A percentile compares a stretch with the other conserved stretches of the same genome.
Evolutionary conservation across 2,113 vertebrate species (phyloP).

Genomic region (Neoarius graeffei): DNA sequence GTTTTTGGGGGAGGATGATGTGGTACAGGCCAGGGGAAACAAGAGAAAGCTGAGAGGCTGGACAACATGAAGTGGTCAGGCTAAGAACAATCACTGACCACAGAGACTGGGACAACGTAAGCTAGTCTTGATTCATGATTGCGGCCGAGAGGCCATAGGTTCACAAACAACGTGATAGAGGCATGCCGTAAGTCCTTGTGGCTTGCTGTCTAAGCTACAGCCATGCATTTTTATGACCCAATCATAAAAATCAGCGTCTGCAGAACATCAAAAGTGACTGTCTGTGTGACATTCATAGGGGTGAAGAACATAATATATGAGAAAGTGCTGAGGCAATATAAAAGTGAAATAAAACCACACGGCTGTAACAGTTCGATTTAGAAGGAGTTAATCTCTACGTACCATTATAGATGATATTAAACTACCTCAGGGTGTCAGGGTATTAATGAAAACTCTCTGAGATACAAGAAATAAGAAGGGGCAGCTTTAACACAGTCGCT

Average conservation of each 20-base stretch:
- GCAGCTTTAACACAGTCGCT: constrained; percentile 44
- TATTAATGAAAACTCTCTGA: constrained; percentile 5
- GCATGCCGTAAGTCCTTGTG: constrained; percentile 31
- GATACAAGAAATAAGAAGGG: constrained; percentile 43
- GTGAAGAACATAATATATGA: constrained; percentile 6
- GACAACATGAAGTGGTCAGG: constrained; percentile 35
- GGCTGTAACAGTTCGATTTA: constrained; percentile 34
- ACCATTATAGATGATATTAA: constrained; percentile 24
- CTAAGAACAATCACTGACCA: constrained; percentile 46
- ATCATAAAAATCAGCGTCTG: constrained; percentile 17
- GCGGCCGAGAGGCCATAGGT: constrained; percentile 37
- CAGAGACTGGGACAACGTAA: constrained; percentile 42
- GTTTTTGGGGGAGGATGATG: constrained; percentile 65
- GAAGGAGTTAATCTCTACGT: constrained; percentile 19
- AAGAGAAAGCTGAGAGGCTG: constrained; percentile 29
- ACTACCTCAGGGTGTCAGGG: constrained; percentile 10
- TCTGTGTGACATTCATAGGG: constrained; percentile 29
- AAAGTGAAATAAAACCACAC: constrained; percentile 34
- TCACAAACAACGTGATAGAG: constrained; percentile 38
- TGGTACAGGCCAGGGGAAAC: constrained; percentile 58
- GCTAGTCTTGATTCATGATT: constrained; percentile 46
- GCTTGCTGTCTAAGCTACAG: constrained; percentile 35
- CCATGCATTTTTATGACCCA: constrained; percentile 27
- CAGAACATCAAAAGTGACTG: constrained; percentile 38
- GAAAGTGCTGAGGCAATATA: constrained; percentile 19